Evolutionary conservation across 2,888 invertebrate genomes (phyloP).

Genomic region (Plebejus melissa): DNA sequence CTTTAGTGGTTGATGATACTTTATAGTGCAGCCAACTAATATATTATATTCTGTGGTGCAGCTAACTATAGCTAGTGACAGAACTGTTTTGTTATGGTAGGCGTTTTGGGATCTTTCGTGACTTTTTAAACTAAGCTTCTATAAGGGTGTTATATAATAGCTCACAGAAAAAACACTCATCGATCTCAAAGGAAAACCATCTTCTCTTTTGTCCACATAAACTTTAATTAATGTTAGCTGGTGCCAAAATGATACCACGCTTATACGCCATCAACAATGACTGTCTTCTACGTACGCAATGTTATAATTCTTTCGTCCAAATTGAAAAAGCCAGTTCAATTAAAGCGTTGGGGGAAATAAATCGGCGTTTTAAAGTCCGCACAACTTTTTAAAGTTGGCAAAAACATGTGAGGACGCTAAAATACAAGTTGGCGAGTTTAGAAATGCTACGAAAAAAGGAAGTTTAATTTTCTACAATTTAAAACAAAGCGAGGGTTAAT

Average conservation of each 20-base stretch:
- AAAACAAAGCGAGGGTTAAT: constrained; percentile 70
- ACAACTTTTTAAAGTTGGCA: constrained; percentile 67
- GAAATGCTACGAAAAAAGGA: constrained; percentile 74
- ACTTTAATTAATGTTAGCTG: background rate
- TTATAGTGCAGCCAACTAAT: too few species aligned
- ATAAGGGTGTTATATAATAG: too few species aligned
- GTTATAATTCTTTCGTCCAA: background rate
- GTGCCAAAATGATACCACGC: too few species aligned
- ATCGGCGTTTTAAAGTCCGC: constrained; percentile 62
- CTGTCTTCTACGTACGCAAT: background rate
- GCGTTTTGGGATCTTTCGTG: too few species aligned
- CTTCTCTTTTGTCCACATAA: background rate
- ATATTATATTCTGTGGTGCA: too few species aligned
- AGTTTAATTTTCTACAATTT: constrained; percentile 74
- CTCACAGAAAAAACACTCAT: background rate
- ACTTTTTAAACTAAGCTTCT: too few species aligned
- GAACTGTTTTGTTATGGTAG: too few species aligned
- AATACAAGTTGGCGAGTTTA: constrained; percentile 75
- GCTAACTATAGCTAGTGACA: too few species aligned
- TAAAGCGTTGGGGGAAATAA: constrained; percentile 62
- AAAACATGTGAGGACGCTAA: constrained; percentile 74
- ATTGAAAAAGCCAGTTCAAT: constrained; percentile 48
- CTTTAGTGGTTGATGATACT: background rate
- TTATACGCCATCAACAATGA: background rate
- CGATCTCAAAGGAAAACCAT: background rate